Percentiles rank a stretch among this genome's conserved stretches.
These are phyloP conservation scores for Cephalopholis sonnerati DNA, from an alignment of 2,113 vertebrate species.

Conservation along the genomic window DNA sequence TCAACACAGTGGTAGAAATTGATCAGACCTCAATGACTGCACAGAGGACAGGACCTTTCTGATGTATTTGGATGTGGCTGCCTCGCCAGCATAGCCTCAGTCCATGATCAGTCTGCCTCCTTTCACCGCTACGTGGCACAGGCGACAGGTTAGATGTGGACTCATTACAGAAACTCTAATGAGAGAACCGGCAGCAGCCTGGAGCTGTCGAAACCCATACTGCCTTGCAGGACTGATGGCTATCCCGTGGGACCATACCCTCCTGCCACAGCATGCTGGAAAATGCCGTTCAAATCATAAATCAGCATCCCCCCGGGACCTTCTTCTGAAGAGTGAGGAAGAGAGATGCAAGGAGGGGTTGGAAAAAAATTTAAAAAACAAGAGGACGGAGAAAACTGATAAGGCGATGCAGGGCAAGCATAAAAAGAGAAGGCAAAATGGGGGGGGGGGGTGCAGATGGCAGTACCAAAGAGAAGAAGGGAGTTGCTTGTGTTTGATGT, in stretches of 20 bases:
- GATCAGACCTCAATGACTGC: background rate
- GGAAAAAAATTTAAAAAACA: background rate
- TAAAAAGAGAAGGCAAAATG: slow-evolving; percentile 10
- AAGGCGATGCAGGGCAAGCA: slow-evolving; percentile 1
- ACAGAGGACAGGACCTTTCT: background rate
- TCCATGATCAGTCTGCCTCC: slow-evolving; percentile 28
- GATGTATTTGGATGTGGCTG: slow-evolving; percentile 4
- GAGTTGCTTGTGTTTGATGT: slow-evolving; percentile 16
- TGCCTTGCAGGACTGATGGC: slow-evolving; percentile 65
- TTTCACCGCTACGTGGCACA: background rate
- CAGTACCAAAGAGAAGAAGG: background rate
- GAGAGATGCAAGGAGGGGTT: slow-evolving; percentile 8
- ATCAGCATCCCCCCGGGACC: slow-evolving; percentile 32
- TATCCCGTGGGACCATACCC: slow-evolving; percentile 42
- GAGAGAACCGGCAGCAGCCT: slow-evolving; percentile 57
- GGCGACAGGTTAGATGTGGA: slow-evolving; percentile 59
- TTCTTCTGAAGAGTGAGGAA: slow-evolving; percentile 4
- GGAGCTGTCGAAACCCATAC: slow-evolving; percentile 64
- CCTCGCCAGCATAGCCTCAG: background rate
- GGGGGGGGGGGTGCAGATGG: slow-evolving; percentile 27
- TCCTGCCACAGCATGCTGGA: slow-evolving; percentile 40
- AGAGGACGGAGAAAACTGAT: slow-evolving; percentile 19
- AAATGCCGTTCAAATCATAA: slow-evolving; percentile 61
- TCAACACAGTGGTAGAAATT: background rate
- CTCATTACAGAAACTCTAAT: slow-evolving; percentile 68